Conservation (phyloP, 2,797 vertebrate species). For the Siniperca scherzeri region DNA sequence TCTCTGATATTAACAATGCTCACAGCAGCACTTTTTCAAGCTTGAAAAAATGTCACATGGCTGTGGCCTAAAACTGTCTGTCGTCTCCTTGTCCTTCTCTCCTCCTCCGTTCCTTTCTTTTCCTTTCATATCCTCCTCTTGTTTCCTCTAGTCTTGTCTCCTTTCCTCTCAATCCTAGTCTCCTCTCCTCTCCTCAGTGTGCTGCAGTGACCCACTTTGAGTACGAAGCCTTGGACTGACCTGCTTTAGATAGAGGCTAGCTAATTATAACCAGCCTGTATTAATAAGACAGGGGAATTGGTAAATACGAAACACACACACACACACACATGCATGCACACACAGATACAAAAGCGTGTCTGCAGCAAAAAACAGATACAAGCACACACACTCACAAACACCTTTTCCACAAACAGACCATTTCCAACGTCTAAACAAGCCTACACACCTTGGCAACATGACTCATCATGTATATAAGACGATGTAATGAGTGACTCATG, state of each 20-base stretch:
- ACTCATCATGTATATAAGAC: conserved; percentile 55
- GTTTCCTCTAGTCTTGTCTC: background rate
- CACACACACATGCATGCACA: conserved; percentile 14
- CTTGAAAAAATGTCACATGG: conserved; percentile 18
- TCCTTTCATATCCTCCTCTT: background rate
- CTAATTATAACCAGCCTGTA: conserved; percentile 84
- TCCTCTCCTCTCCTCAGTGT: conserved; percentile 35
- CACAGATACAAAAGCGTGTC: conserved; percentile 22
- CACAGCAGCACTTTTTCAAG: conserved; percentile 11
- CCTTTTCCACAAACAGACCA: conserved; percentile 52
- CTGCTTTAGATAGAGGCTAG: conserved; percentile 83
- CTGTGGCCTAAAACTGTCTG: conserved; percentile 36
- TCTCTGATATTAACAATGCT: conserved; percentile 8
- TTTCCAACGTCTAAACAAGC: conserved; percentile 62
- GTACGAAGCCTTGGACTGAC: conserved; percentile 77
- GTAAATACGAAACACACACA: conserved; percentile 78
- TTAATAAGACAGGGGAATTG: conserved; percentile 81
- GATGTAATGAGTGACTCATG: conserved; percentile 63
- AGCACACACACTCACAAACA: conserved; percentile 40
- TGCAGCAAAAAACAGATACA: conserved; percentile 30
- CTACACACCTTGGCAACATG: conserved; percentile 64
- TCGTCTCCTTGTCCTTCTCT: background rate
- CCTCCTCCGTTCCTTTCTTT: background rate
- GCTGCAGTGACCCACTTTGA: conserved; percentile 85
- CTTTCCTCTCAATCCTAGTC: conserved; percentile 2